Conservation (phyloP, 2,797 vertebrate genomes). For the Chelon auratus region DNA sequence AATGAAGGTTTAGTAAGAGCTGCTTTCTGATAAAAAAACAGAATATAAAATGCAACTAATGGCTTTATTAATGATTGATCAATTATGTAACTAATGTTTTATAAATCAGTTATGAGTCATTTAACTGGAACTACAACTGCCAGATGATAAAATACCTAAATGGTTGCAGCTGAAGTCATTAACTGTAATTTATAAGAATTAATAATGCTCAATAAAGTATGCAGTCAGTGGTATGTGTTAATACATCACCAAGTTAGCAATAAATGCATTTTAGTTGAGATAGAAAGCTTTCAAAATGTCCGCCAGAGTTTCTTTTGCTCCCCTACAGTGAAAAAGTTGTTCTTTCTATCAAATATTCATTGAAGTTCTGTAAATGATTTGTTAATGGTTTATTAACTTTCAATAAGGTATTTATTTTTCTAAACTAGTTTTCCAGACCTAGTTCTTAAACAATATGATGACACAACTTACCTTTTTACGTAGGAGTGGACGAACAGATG, state of each 20-base stretch:
- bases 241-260: neutral
- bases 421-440: neutral
- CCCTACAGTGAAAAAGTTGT: neutral
- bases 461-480: slow-evolving; percentile 59
- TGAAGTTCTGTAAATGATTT: neutral
- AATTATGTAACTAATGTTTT: neutral
- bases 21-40: neutral
- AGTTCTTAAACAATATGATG: neutral
- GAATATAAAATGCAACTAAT: neutral
- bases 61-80: neutral
- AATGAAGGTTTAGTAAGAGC: neutral
- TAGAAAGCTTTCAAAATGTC: neutral
- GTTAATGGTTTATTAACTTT: neutral
- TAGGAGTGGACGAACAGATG: slow-evolving; percentile 2
- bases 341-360: neutral
- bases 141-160: neutral
- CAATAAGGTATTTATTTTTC: neutral
- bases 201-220: neutral
- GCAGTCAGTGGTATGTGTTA: neutral
- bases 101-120: neutral
- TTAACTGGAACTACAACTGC: neutral
- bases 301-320: too few relatives aligned
- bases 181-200: neutral
- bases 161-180: neutral
- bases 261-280: neutral